Evolutionary conservation across 2,888 invertebrate species (phyloP).

Genomic region (Dichetophora obliterata): DNA sequence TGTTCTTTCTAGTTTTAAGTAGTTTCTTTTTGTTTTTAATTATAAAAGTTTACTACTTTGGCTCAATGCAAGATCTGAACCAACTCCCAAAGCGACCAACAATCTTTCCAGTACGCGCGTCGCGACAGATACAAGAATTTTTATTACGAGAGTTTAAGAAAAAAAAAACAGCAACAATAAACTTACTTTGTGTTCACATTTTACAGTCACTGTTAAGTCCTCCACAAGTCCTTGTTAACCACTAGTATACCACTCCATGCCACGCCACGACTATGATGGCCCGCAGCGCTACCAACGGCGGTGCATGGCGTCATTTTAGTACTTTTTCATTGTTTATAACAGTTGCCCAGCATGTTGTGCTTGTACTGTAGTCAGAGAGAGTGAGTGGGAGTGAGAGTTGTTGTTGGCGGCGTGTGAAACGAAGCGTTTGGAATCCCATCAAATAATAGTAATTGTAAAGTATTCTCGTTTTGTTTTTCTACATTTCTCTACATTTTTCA

Average conservation of each 20-base stretch:
- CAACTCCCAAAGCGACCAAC: no score
- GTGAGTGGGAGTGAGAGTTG: no score
- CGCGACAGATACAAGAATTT: conserved; percentile 20
- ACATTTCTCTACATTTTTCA: neutral
- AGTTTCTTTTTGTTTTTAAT: no score
- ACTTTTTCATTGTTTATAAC: conserved; percentile 29
- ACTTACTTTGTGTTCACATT: conserved; percentile 37
- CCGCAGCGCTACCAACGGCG: neutral
- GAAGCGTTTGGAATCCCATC: conserved; percentile 55
- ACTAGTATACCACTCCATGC: conserved; percentile 26
- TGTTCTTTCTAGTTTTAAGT: no score
- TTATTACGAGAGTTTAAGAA: neutral
- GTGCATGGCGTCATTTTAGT: conserved; percentile 13
- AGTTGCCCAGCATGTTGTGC: neutral
- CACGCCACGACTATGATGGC: conserved; percentile 1
- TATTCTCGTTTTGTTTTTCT: conserved; percentile 46
- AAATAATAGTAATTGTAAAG: conserved; percentile 63
- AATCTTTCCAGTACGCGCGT: neutral
- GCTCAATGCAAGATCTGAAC: no score
- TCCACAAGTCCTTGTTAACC: conserved; percentile 39
- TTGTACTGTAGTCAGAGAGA: neutral
- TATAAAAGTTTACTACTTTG: no score
- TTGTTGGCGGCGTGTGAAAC: neutral
- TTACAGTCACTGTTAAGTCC: conserved; percentile 32
- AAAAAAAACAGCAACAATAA: conserved; percentile 6